Conservation (phyloP, 2,888 invertebrate genomes). For the Lepidochrysops patricia region DNA sequence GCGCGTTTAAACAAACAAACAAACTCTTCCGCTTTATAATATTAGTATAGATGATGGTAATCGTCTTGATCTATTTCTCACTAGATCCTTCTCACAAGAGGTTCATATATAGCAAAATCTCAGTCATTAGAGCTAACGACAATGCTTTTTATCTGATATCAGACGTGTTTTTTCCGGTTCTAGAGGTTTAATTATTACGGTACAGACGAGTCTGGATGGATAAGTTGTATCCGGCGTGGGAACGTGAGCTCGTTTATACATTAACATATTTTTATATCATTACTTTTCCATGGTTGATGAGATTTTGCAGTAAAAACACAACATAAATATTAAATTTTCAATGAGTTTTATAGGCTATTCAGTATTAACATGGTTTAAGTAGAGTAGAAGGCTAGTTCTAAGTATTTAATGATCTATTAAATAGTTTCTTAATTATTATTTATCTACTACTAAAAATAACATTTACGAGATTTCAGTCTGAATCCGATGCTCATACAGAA, state of each 20-base stretch:
- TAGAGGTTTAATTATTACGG: conserved; percentile 5
- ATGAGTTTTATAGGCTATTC: too few relatives aligned
- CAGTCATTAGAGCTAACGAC: not conserved
- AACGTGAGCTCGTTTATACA: not conserved
- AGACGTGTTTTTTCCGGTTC: not conserved
- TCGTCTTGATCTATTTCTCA: not conserved
- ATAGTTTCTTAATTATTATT: too few relatives aligned
- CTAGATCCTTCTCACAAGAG: not conserved
- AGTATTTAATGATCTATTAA: too few relatives aligned
- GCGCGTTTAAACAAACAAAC: too few relatives aligned
- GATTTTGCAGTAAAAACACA: not conserved
- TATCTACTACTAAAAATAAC: too few relatives aligned
- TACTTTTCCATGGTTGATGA: not conserved
- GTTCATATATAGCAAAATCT: not conserved
- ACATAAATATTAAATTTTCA: too few relatives aligned
- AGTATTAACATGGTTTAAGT: too few relatives aligned
- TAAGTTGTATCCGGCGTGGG: not conserved
- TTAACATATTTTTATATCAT: not conserved
- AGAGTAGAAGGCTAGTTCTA: too few relatives aligned
- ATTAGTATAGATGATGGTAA: not conserved
- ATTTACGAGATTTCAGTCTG: too few relatives aligned
- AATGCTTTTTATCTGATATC: not conserved
- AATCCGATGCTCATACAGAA: too few relatives aligned
- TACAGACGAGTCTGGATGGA: not conserved
- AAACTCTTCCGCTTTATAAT: not conserved